Percentiles rank a stretch among this genome's conserved stretches.
Evolutionary conservation across 2,888 invertebrate genomes (phyloP).

Genomic region (Heteromurus nitidus): DNA sequence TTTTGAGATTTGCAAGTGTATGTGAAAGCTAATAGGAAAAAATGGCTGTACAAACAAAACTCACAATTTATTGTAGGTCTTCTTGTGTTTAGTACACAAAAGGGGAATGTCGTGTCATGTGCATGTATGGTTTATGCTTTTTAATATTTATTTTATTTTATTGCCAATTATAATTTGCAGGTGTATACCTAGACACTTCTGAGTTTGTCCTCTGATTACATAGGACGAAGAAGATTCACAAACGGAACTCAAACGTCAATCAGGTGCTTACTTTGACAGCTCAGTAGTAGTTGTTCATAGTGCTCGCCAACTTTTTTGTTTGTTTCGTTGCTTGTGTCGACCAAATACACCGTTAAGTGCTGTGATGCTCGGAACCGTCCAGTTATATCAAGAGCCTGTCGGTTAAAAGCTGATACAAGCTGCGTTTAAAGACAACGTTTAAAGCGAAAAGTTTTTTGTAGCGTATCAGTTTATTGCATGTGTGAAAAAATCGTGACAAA

Average conservation of each 20-base stretch:
- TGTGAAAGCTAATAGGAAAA: too few relatives aligned
- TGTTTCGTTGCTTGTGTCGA: conserved; percentile 43
- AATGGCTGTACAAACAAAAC: too few relatives aligned
- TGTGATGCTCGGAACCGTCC: conserved; percentile 59
- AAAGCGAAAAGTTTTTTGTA: not conserved
- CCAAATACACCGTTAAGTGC: conserved; percentile 20
- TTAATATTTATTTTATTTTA: not conserved
- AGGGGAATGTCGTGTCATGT: too few relatives aligned
- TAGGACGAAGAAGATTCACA: conserved; percentile 24
- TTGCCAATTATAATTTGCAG: conserved; percentile 26
- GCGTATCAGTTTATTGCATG: conserved; percentile 47
- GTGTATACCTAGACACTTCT: conserved; percentile 16
- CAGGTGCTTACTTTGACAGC: conserved; percentile 16
- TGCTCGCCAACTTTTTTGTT: conserved; percentile 12
- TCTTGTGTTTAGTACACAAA: too few relatives aligned
- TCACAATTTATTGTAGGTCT: too few relatives aligned
- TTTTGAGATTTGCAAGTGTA: too few relatives aligned
- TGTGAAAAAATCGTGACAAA: conserved; percentile 29
- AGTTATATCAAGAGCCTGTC: conserved; percentile 56
- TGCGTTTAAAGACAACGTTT: conserved; percentile 17
- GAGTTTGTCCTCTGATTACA: conserved; percentile 29
- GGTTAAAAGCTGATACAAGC: conserved; percentile 39
- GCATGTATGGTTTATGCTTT: not conserved
- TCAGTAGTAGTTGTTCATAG: conserved; percentile 11
- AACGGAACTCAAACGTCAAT: conserved; percentile 30